Percentiles rank a stretch among this genome's conserved stretches.
phyloP scores from a whole-genome alignment of 2,113 vertebrate genomes.

The Prolemur simus region DNA sequence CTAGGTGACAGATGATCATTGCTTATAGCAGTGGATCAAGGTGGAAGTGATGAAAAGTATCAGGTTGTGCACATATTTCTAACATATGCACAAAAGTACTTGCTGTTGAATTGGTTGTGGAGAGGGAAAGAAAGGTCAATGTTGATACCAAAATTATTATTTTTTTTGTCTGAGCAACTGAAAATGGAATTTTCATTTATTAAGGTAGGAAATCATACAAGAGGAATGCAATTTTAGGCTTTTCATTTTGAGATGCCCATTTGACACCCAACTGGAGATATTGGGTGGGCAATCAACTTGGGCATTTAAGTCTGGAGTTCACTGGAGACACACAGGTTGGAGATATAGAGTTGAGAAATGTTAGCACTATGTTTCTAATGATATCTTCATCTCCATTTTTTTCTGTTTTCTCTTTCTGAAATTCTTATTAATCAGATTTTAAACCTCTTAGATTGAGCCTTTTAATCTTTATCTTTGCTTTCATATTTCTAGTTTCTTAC shows the following conservation, averaged over 20 bases:
- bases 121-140: not conserved
- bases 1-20: not conserved
- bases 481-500: not conserved
- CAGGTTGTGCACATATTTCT: not conserved
- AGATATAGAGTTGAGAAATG: not conserved
- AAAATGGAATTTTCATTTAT: not conserved
- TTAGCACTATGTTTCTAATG: not conserved
- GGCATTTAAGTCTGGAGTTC: not conserved
- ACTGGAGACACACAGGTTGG: not conserved
- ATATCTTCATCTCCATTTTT: not conserved
- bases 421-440: not conserved
- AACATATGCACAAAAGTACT: not conserved
- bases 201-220: not conserved
- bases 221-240: not conserved
- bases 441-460: not conserved
- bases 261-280: not conserved
- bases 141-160: not conserved
- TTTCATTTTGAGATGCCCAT: not conserved
- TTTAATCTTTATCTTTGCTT: not conserved
- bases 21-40: not conserved
- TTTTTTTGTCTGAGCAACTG: not conserved
- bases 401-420: not conserved
- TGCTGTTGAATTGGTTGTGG: not conserved
- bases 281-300: not conserved
- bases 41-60: not conserved